Evolutionary conservation across 2,113 vertebrate species (phyloP).

Genomic region (Triplophysa siluroides): DNA sequence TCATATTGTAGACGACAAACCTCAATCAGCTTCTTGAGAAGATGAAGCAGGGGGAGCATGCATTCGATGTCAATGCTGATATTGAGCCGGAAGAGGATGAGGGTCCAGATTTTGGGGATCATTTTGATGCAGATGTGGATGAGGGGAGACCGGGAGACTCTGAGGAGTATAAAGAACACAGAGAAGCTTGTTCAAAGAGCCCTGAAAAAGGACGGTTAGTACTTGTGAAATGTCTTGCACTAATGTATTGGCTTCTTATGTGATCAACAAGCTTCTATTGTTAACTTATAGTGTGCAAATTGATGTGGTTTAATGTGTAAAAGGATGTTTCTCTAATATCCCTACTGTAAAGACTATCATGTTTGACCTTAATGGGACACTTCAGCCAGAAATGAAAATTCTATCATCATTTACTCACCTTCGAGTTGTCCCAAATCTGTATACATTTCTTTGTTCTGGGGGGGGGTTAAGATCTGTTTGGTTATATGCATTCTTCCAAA

Average conservation of each 20-base stretch:
- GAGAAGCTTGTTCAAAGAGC: constrained; percentile 65
- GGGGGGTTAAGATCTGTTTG: no score
- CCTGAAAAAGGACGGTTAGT: constrained; percentile 67
- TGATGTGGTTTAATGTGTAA: neutral
- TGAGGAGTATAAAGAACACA: constrained; percentile 65
- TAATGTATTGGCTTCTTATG: neutral
- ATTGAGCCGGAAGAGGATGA: constrained; percentile 65
- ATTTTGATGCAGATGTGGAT: constrained; percentile 76
- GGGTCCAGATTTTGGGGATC: constrained; percentile 55
- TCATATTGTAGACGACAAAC: constrained; percentile 75
- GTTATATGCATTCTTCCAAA: no score
- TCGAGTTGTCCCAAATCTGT: no score
- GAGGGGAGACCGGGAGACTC: constrained; percentile 61
- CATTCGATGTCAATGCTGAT: constrained; percentile 81
- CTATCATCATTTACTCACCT: no score
- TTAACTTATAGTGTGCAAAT: neutral
- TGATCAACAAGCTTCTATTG: neutral
- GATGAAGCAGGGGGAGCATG: constrained; percentile 83
- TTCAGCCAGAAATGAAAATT: no score
- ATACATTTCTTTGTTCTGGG: no score
- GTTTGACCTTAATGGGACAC: neutral
- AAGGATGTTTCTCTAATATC: no score
- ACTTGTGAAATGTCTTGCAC: constrained; percentile 1
- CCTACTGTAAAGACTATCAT: no score
- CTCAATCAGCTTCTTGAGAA: constrained; percentile 86